Conservation (phyloP, 2,113 vertebrate genomes). For the Laticauda laticaudata region DNA sequence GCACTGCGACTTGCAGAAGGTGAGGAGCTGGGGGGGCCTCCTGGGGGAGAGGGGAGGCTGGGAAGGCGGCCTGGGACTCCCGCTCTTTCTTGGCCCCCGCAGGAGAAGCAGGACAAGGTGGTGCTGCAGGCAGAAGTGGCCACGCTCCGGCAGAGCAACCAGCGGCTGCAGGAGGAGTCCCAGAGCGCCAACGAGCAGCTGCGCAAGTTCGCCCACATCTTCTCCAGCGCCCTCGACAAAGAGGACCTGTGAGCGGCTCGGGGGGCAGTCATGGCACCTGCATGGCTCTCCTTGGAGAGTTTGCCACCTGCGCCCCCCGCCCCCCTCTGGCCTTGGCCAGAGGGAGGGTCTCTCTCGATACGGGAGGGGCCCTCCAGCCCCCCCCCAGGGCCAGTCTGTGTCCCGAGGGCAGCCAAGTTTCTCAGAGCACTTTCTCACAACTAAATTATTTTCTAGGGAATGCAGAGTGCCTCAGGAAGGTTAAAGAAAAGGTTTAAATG, state of each 20-base stretch:
- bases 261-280: neutral
- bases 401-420: neutral
- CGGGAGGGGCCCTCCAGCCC: neutral
- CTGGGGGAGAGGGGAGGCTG: neutral
- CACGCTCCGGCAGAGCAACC: constrained; percentile 86
- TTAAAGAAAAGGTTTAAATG: constrained; percentile 25
- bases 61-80: neutral
- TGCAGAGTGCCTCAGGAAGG: constrained; percentile 37
- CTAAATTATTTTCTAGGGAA: constrained; percentile 55
- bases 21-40: constrained; percentile 45
- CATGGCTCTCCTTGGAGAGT: neutral
- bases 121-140: constrained; percentile 87
- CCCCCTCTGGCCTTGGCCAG: neutral
- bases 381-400: neutral
- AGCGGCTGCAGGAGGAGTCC: constrained; percentile 87
- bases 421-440: constrained; percentile 58
- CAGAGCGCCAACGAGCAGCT: constrained; percentile 85
- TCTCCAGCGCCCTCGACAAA: constrained; percentile 68
- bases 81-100: neutral
- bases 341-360: neutral
- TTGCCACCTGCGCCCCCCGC: neutral
- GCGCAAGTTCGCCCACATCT: constrained; percentile 82
- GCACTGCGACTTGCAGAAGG: constrained; percentile 87
- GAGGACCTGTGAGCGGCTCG: constrained; percentile 48
- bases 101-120: constrained; percentile 94